A percentile compares a stretch with the other conserved stretches of the same genome.
Conservation (phyloP, 2,888 invertebrate species). For the Pammene fasciana region DNA sequence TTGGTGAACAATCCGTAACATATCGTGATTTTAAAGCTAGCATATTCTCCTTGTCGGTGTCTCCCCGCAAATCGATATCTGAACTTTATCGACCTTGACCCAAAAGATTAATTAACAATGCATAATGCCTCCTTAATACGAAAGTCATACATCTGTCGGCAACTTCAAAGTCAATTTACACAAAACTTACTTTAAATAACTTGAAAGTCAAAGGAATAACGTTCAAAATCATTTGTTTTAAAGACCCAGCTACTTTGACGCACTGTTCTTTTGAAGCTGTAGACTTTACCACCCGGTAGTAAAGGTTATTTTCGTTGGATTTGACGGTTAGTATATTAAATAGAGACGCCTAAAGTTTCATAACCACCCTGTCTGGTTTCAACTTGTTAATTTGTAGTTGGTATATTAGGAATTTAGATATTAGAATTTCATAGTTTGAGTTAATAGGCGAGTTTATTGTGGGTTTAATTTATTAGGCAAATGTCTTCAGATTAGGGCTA, state of each 20-base stretch:
- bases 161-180: slow-evolving; percentile 24
- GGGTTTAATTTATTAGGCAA: slow-evolving; percentile 27
- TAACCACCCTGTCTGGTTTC: slow-evolving; percentile 26
- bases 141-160: slow-evolving; percentile 33
- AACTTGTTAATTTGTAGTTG: slow-evolving; percentile 30
- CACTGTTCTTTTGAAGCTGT: slow-evolving; percentile 5
- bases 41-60: too few relatives aligned
- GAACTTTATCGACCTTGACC: slow-evolving; percentile 16
- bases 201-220: not conserved
- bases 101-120: slow-evolving; percentile 27
- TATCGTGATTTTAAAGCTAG: too few relatives aligned
- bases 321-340: slow-evolving; percentile 24
- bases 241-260: not conserved
- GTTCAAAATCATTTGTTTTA: not conserved
- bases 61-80: not conserved
- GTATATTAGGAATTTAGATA: slow-evolving; percentile 34
- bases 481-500: slow-evolving; percentile 4
- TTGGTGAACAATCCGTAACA: too few relatives aligned
- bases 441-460: slow-evolving; percentile 22
- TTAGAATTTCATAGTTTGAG: slow-evolving; percentile 29
- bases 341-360: slow-evolving; percentile 27
- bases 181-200: not conserved
- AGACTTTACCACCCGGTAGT: slow-evolving; percentile 3
- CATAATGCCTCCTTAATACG: slow-evolving; percentile 21
- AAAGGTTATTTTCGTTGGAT: slow-evolving; percentile 11